Base-by-base conservation (phyloP, 2,113 vertebrate species). In the Lycaon pictus region DNA sequence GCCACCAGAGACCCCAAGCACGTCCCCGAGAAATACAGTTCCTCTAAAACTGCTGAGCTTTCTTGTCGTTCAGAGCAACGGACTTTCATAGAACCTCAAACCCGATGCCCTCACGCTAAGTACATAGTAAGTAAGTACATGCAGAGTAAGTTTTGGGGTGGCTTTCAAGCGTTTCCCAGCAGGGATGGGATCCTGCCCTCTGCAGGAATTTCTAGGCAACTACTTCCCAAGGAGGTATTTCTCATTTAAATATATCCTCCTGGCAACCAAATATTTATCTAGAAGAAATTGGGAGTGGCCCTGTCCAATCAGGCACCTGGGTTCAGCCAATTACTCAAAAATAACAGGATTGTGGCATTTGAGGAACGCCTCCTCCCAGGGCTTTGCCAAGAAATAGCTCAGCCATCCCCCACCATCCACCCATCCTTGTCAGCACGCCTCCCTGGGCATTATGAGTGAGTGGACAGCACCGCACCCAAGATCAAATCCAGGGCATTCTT, bases 401-500 rank as follows among this genome's bases (percentile, higher is more conserved):
- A 97, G 98, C 97, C 96, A 97, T 98, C 96, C 95, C 80, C 95
- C 27, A 88, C 90, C 88, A 97, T 97, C 98, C 97, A 96, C 96
- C 98, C 98, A 97, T 90, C 93, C 98, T 98, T 99, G 98, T 98
- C 98, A 98, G 97, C 98, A 97, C 4, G 5, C 97, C 95, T 96
- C 88, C 77, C 89, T 7, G 88, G 97, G 96, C 98, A 98, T 98
- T 97, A 98, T 96, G 93, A 95, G 79, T 96, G 84, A 98, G 98
- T 95, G 96, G 97, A 90, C 96, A 97, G 86, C 96, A 98, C 98
- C 98, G 69, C 98, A 98, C 98, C 98, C 98, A 92, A 97, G 25
- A 98, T 96, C 98, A 99, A 98, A 97, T 98, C 98, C 95, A 98
- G 98, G 98, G 84, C 96, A 96, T 99, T 99, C 98, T 96, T 99